A percentile compares a stretch with the other conserved stretches of the same genome.
Evolutionary conservation across 1,140 invertebrate genomes (phyloP).

Genomic region (Teleogryllus occipitalis): DNA sequence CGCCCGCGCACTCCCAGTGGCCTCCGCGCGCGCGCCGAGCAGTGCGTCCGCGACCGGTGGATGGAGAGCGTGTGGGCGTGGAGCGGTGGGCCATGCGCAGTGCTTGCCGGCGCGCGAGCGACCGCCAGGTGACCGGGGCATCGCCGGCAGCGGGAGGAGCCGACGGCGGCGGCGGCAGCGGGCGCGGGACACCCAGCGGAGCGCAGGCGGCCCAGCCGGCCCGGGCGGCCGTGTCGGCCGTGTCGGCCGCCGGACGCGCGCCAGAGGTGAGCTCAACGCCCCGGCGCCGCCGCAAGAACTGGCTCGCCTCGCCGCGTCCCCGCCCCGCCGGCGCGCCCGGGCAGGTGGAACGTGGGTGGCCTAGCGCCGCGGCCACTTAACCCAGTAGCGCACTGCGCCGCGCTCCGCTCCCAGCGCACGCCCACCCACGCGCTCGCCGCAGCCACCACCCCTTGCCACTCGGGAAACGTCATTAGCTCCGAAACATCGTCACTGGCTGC

Average conservation of each 20-base stretch:
- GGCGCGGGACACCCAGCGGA: neutral
- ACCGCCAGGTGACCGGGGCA: neutral
- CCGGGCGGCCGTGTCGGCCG: no score
- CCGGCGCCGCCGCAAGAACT: no score
- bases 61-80: neutral
- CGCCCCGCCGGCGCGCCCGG: neutral
- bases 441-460: no score
- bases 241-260: no score
- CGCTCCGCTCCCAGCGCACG: no score
- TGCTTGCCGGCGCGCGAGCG: neutral
- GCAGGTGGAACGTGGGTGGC: neutral
- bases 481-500: no score
- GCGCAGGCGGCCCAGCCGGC: neutral
- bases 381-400: no score
- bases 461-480: no score
- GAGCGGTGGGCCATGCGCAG: neutral
- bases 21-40: neutral
- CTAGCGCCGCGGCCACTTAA: neutral
- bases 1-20: neutral
- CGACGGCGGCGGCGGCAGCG: neutral
- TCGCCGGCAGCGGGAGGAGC: neutral
- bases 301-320: no score
- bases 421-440: neutral
- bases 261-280: no score
- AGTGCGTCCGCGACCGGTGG: no score